Evolutionary conservation across 2,888 invertebrate genomes (phyloP).

Genomic region (Leptogaster cylindrica): DNA sequence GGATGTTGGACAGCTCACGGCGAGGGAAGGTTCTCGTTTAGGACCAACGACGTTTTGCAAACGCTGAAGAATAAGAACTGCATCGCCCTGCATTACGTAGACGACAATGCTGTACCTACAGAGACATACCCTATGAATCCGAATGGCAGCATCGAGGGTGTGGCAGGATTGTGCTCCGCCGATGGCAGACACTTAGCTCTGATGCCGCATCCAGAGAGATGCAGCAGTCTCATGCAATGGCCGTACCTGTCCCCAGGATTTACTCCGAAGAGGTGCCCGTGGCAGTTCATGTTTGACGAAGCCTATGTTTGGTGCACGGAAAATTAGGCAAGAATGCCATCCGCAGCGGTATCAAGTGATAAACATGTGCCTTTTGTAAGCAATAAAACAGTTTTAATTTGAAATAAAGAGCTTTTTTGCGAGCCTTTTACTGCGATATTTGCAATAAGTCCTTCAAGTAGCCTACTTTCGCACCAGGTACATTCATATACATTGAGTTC

Average conservation of each 20-base stretch:
- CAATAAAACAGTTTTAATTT: background rate
- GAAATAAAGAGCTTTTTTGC: background rate
- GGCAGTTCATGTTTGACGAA: slow-evolving; percentile 91
- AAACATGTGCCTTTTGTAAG: background rate
- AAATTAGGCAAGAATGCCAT: slow-evolving; percentile 10
- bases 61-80: slow-evolving; percentile 67
- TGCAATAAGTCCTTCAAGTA: slow-evolving; percentile 61
- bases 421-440: slow-evolving; percentile 44
- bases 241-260: slow-evolving; percentile 70
- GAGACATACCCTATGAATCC: slow-evolving; percentile 93
- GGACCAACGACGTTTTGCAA: slow-evolving; percentile 63
- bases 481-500: slow-evolving; percentile 65
- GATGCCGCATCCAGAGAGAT: slow-evolving; percentile 99
- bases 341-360: background rate
- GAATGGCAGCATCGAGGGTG: slow-evolving; percentile 83
- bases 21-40: slow-evolving; percentile 81
- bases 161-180: slow-evolving; percentile 87
- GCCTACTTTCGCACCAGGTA: slow-evolving; percentile 62
- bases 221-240: slow-evolving; percentile 90
- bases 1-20: slow-evolving; percentile 98
- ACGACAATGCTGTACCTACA: slow-evolving; percentile 78
- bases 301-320: slow-evolving; percentile 74
- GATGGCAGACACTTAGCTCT: slow-evolving; percentile 95
- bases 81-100: slow-evolving; percentile 81
- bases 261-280: slow-evolving; percentile 75